Percentiles rank a stretch among this genome's conserved stretches.
Conservation (phyloP, 2,888 invertebrate species). For the Gerris lacustris region DNA sequence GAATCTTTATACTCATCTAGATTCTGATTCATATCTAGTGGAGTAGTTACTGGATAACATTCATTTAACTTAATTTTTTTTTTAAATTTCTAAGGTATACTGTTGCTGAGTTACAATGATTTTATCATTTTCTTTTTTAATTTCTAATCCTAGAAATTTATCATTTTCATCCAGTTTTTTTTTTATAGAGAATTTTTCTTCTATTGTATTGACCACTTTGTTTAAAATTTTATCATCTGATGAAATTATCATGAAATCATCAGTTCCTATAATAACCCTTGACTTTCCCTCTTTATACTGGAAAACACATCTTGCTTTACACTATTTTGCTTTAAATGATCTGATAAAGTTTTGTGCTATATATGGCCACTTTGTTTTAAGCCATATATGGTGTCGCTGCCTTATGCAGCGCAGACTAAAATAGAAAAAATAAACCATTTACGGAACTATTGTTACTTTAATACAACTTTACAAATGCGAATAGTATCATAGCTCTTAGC, state of each 20-base stretch:
- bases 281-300: background rate
- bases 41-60: background rate
- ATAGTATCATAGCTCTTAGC: too few species aligned
- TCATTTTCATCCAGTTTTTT: background rate
- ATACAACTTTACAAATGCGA: too few species aligned
- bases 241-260: background rate
- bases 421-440: too few species aligned
- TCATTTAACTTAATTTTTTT: background rate
- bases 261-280: background rate
- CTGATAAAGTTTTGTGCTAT: background rate
- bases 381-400: too few species aligned
- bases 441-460: too few species aligned
- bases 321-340: background rate
- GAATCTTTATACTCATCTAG: background rate
- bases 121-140: background rate
- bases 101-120: background rate
- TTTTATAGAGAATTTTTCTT: background rate
- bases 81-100: background rate
- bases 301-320: background rate
- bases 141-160: background rate
- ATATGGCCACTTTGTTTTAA: constrained; percentile 1
- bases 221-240: constrained; percentile 5
- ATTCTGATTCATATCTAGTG: background rate
- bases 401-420: too few species aligned
- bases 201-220: background rate